Evolutionary conservation across 2,888 invertebrate genomes (phyloP).

Genomic region (Ptychoptera contaminata): DNA sequence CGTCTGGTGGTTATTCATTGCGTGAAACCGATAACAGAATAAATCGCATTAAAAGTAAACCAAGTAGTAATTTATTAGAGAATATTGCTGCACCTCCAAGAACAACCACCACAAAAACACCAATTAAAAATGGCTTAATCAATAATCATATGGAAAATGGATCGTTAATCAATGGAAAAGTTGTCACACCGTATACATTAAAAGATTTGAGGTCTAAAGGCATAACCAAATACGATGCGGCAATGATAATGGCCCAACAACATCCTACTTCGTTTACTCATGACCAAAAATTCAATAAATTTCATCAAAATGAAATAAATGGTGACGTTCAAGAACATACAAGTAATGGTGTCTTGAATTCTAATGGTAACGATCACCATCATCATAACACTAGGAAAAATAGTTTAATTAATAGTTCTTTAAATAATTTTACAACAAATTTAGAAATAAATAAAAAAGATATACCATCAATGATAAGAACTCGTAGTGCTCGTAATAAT

Average conservation of each 20-base stretch:
- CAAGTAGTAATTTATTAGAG: constrained; percentile 17
- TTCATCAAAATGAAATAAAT: not conserved
- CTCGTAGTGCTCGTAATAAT: constrained; percentile 1
- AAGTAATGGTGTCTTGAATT: not conserved
- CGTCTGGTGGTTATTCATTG: constrained; percentile 58
- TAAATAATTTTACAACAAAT: not conserved
- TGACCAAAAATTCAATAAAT: constrained; percentile 4
- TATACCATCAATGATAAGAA: constrained; percentile 16
- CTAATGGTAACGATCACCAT: constrained; percentile 5
- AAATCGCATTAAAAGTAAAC: constrained; percentile 59
- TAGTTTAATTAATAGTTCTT: constrained; percentile 2
- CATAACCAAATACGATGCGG: constrained; percentile 76
- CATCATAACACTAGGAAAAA: constrained; percentile 4
- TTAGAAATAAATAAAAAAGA: not conserved
- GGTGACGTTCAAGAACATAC: not conserved
- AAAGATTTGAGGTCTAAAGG: constrained; percentile 73
- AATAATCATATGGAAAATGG: constrained; percentile 1
- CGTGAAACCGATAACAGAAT: constrained; percentile 90
- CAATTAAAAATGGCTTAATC: constrained; percentile 3
- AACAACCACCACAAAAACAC: constrained; percentile 10
- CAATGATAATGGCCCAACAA: constrained; percentile 60
- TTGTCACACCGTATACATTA: constrained; percentile 60
- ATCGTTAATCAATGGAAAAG: constrained; percentile 29
- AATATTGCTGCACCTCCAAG: constrained; percentile 14
- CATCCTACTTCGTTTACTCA: constrained; percentile 5